phyloP scores from a whole-genome alignment of 1,140 invertebrate species.

The Apocrypta bakeri region DNA sequence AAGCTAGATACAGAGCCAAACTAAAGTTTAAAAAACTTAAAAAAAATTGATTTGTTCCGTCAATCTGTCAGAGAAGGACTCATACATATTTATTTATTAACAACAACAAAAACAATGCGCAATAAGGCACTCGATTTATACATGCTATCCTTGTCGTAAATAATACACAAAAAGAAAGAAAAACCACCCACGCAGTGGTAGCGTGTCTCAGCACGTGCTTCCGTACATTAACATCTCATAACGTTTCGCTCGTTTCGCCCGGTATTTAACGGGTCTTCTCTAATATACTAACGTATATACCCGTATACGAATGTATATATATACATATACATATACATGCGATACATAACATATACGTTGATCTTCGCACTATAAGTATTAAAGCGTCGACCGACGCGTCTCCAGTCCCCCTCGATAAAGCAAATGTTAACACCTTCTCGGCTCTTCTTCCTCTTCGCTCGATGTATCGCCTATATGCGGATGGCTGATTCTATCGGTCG shows the following conservation, averaged over 20 bases:
- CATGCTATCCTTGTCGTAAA: no score
- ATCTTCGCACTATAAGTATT: slow-evolving; percentile 56
- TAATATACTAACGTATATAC: slow-evolving; percentile 15
- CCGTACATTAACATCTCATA: slow-evolving; percentile 66
- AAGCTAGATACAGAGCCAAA: no score
- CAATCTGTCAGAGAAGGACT: no score
- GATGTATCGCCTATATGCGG: slow-evolving; percentile 17
- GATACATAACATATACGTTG: no score
- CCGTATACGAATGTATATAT: slow-evolving; percentile 30
- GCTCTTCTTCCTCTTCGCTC: slow-evolving; percentile 9
- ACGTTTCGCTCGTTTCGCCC: slow-evolving; percentile 48
- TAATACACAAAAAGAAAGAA: no score
- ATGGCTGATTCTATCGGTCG: neutral
- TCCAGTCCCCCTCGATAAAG: slow-evolving; percentile 61
- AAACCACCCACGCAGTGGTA: no score
- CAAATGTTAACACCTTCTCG: slow-evolving; percentile 65
- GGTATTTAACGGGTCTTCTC: slow-evolving; percentile 63
- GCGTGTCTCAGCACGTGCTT: neutral
- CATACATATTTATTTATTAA: no score
- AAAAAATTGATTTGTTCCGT: no score
- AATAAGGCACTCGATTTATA: no score
- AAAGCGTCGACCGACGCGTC: slow-evolving; percentile 57
- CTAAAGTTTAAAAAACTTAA: no score
- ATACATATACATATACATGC: neutral
- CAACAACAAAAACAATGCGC: no score